phyloP scores from a whole-genome alignment of 2,888 invertebrate species.

The Drosophila austrosaltans region DNA sequence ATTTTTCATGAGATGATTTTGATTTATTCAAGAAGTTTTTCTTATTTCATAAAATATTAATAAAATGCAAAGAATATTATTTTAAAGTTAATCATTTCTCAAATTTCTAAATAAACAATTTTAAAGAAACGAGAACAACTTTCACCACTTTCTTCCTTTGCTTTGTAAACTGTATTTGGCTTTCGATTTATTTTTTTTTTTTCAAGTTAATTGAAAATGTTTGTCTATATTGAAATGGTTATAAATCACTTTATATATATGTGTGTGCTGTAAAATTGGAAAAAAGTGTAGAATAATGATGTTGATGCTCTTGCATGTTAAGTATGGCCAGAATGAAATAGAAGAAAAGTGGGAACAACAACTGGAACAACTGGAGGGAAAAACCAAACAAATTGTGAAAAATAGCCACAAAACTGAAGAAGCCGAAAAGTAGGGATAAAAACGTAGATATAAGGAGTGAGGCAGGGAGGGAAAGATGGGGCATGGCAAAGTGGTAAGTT shows the following conservation, averaged over 20 bases:
- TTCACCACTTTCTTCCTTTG: neutral
- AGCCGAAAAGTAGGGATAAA: neutral
- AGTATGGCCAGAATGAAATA: neutral
- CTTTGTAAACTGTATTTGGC: neutral
- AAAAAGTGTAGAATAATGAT: neutral
- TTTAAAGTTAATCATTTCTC: no score
- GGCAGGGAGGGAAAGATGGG: neutral
- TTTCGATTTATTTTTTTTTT: neutral
- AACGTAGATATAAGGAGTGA: no score
- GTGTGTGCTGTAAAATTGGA: conserved; percentile 14
- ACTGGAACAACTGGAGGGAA: neutral
- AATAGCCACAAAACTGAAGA: conserved; percentile 53
- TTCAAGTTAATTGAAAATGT: conserved; percentile 5
- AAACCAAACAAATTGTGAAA: conserved; percentile 61
- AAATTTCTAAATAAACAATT: no score
- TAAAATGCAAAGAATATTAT: no score
- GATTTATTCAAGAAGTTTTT: no score
- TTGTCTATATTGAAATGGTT: conserved; percentile 4
- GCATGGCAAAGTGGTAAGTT: neutral
- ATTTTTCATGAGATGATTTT: no score
- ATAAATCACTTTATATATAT: conserved; percentile 1
- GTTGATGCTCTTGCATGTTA: conserved; percentile 4
- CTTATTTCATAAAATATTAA: no score
- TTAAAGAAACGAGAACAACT: no score
- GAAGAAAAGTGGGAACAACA: conserved; percentile 6